Conservation (phyloP, 1,140 invertebrate genomes). For the Atta colombica region DNA sequence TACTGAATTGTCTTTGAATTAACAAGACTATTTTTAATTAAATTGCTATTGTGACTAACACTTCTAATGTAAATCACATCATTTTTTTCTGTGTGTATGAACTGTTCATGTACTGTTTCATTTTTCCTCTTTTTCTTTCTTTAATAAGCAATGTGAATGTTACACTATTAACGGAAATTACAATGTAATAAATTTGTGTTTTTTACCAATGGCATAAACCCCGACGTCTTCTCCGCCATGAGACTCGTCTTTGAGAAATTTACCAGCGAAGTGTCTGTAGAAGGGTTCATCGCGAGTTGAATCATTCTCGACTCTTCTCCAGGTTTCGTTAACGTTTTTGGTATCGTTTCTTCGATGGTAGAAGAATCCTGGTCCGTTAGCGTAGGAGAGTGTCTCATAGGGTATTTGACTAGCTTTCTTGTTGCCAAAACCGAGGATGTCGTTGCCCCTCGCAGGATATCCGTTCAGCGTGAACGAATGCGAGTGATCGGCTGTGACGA, state of each 20-base stretch:
- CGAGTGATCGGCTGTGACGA: constrained; percentile 93
- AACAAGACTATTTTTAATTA: no score
- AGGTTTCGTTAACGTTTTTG: constrained; percentile 79
- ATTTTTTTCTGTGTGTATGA: neutral
- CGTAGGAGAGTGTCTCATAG: constrained; percentile 88
- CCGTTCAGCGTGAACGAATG: constrained; percentile 91
- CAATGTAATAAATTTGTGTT: neutral
- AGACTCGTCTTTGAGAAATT: constrained; percentile 88
- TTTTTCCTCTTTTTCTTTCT: neutral
- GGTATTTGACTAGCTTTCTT: constrained; percentile 76
- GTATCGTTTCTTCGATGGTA: constrained; percentile 81
- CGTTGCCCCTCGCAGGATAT: constrained; percentile 89
- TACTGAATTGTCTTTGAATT: no score
- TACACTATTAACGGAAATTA: neutral
- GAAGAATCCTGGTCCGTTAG: constrained; percentile 88
- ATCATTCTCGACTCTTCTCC: constrained; percentile 80
- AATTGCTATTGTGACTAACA: no score
- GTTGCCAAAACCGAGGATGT: constrained; percentile 88
- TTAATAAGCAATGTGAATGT: neutral
- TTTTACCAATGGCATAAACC: constrained; percentile 92
- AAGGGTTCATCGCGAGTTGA: constrained; percentile 74
- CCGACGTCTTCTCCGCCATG: constrained; percentile 97
- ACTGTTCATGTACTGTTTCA: neutral
- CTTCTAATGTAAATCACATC: no score
- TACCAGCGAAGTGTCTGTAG: constrained; percentile 82